phyloP scores from a whole-genome alignment of 1,140 invertebrate species.

The Panulirus ornatus region DNA sequence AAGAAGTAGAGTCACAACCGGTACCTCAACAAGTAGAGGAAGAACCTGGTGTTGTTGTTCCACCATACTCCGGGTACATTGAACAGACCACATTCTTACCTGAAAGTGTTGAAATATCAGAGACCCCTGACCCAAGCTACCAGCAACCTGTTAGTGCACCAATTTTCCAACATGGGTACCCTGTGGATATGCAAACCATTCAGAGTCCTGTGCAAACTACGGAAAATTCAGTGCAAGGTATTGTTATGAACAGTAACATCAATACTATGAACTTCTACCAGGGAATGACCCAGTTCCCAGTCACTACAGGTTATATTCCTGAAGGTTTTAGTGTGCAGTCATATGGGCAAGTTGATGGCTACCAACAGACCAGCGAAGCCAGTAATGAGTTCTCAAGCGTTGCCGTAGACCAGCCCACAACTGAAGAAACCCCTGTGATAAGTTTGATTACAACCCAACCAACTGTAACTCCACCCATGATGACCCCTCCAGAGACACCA shows the following conservation, averaged over 20 bases:
- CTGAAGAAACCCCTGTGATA: constrained; percentile 41
- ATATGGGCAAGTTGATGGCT: constrained; percentile 41
- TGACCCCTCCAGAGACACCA: constrained; percentile 61
- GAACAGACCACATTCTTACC: constrained; percentile 45
- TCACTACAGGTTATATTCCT: constrained; percentile 50
- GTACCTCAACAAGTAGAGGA: constrained; percentile 27
- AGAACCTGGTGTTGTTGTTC: constrained; percentile 29
- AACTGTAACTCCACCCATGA: constrained; percentile 66
- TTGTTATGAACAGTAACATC: constrained; percentile 42
- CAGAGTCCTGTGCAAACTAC: constrained; percentile 46
- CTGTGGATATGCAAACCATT: constrained; percentile 47
- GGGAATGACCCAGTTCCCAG: constrained; percentile 50
- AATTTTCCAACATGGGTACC: constrained; percentile 56
- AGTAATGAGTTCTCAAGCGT: constrained; percentile 32
- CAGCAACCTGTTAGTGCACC: constrained; percentile 30
- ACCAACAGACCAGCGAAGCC: constrained; percentile 34
- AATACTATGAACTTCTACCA: constrained; percentile 59
- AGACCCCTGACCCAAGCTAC: constrained; percentile 27
- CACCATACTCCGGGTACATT: constrained; percentile 40
- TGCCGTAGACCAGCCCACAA: constrained; percentile 17
- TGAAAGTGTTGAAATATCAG: constrained; percentile 40
- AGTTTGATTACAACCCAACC: constrained; percentile 46
- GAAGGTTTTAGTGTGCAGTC: constrained; percentile 42
- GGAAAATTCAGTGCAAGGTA: constrained; percentile 44
- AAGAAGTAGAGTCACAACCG: constrained; percentile 8